Evolutionary conservation across 2,888 invertebrate genomes (phyloP).

Genomic region (Corbicula japonica): DNA sequence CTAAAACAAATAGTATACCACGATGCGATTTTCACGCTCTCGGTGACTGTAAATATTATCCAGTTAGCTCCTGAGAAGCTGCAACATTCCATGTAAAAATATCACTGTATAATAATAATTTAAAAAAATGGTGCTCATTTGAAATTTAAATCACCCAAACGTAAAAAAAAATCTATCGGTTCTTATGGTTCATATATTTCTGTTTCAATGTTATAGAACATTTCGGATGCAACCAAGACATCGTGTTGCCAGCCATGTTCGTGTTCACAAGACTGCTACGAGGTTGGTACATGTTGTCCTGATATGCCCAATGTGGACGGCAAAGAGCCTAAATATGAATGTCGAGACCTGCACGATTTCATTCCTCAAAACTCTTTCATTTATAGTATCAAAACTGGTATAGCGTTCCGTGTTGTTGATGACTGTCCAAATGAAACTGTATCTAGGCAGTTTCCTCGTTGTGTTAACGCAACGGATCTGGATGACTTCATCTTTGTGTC

Average conservation of each 20-base stretch:
- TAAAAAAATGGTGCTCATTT: too few species aligned
- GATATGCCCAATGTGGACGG: neutral
- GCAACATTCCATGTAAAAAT: too few species aligned
- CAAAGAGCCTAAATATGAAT: neutral
- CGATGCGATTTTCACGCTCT: too few species aligned
- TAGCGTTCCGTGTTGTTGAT: slow-evolving; percentile 5
- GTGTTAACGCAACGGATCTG: neutral
- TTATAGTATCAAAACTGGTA: rapidly evolving
- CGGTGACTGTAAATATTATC: too few species aligned
- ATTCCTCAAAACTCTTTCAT: neutral
- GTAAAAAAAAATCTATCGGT: too few species aligned
- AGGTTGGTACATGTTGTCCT: slow-evolving; percentile 6
- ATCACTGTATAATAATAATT: too few species aligned
- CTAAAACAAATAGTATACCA: too few species aligned
- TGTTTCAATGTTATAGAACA: too few species aligned
- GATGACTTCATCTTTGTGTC: neutral
- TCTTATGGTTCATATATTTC: too few species aligned
- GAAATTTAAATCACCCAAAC: too few species aligned
- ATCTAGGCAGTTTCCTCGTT: neutral
- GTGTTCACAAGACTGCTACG: slow-evolving; percentile 2
- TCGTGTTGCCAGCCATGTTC: slow-evolving; percentile 13
- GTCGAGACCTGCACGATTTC: neutral
- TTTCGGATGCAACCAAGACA: too few species aligned
- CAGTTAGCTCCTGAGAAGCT: too few species aligned
- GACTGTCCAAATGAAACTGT: neutral